phyloP scores from a whole-genome alignment of 1,140 invertebrate species.

The Oppia nitens region DNA sequence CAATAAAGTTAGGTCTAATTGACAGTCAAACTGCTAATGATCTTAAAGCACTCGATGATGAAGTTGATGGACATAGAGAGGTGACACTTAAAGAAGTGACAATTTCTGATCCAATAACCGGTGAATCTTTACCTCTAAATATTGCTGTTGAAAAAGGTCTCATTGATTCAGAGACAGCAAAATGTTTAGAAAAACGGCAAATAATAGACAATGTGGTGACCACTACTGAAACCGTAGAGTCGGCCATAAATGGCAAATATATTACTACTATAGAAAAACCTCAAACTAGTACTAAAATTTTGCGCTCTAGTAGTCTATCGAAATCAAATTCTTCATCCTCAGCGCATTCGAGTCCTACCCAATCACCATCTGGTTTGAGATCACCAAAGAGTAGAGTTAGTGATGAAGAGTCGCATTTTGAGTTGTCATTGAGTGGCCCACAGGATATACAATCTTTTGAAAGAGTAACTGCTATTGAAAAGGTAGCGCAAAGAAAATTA shows the following conservation, averaged over 20 bases:
- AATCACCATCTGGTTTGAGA: not conserved
- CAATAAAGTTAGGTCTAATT: constrained; percentile 38
- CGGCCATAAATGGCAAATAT: constrained; percentile 41
- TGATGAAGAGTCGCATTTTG: not conserved
- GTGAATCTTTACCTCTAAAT: constrained; percentile 46
- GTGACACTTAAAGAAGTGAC: constrained; percentile 39
- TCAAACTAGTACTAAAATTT: not conserved
- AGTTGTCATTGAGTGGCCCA: not conserved
- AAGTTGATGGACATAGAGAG: constrained; percentile 24
- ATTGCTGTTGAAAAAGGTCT: constrained; percentile 58
- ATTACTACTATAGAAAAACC: too few relatives aligned
- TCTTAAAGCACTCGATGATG: constrained; percentile 2
- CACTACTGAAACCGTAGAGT: constrained; percentile 32
- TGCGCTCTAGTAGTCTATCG: not conserved
- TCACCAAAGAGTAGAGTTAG: not conserved
- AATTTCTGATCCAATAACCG: constrained; percentile 53
- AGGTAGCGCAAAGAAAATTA: constrained; percentile 52
- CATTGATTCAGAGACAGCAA: constrained; percentile 50
- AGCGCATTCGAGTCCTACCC: not conserved
- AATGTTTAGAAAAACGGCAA: constrained; percentile 22
- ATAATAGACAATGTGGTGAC: constrained; percentile 11
- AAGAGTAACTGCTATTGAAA: not conserved
- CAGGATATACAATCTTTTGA: not conserved
- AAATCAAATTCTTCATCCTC: not conserved
- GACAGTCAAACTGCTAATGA: constrained; percentile 10